phyloP scores from a whole-genome alignment of 2,888 invertebrate species.

The Drosophila lacicola region DNA sequence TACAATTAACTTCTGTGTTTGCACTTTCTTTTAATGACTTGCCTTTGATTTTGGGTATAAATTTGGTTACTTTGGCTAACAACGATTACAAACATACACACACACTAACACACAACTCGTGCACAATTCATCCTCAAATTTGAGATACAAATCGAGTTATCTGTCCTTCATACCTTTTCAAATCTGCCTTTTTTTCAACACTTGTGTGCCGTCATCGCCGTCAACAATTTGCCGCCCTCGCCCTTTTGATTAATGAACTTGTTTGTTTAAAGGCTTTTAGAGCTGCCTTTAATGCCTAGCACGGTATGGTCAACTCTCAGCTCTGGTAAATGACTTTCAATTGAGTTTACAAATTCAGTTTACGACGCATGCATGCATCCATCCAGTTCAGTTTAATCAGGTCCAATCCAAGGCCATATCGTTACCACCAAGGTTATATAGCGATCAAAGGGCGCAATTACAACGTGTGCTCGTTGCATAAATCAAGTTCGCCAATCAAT shows the following conservation, averaged over 20 bases:
- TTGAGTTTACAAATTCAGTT: conserved; percentile 19
- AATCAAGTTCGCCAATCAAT: conserved; percentile 41
- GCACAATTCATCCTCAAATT: conserved; percentile 19
- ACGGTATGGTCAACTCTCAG: conserved; percentile 2
- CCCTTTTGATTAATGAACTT: conserved; percentile 44
- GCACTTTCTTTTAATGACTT: conserved; percentile 3
- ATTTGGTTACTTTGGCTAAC: background rate
- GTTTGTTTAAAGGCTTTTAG: conserved; percentile 37
- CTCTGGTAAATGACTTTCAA: conserved; percentile 41
- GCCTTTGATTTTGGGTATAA: conserved; percentile 9
- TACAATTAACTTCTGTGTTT: conserved; percentile 16
- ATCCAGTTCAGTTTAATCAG: conserved; percentile 18
- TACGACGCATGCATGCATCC: conserved; percentile 13
- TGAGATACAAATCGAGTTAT: conserved; percentile 20
- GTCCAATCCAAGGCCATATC: conserved; percentile 11
- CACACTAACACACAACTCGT: conserved; percentile 1
- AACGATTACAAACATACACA: conserved; percentile 6
- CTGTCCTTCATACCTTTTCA: conserved; percentile 6
- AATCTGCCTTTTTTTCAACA: conserved; percentile 18
- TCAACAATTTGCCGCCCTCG: conserved; percentile 19
- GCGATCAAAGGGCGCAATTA: conserved; percentile 44
- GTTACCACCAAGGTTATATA: conserved; percentile 24
- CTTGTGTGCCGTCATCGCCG: conserved; percentile 10
- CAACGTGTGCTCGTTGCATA: conserved; percentile 36
- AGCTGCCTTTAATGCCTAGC: conserved; percentile 4